Evolutionary conservation across 2,113 vertebrate genomes (phyloP).

Genomic region (Phrynocephalus versicolor): DNA sequence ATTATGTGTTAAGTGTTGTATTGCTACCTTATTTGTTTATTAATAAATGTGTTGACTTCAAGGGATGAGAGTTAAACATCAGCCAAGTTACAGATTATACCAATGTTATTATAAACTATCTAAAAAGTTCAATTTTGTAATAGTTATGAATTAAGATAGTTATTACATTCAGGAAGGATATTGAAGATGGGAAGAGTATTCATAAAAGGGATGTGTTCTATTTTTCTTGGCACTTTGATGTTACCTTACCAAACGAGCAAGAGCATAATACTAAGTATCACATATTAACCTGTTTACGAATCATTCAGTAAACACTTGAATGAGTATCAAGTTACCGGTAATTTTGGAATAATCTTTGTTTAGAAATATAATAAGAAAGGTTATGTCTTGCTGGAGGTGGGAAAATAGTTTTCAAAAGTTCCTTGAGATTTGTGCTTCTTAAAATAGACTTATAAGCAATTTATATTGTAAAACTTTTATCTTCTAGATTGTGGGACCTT

Average conservation of each 20-base stretch:
- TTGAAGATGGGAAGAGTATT: neutral
- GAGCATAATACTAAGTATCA: neutral
- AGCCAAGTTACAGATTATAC: too few species aligned
- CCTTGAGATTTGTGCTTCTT: neutral
- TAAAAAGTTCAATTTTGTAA: too few species aligned
- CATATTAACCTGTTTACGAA: neutral
- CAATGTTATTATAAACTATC: neutral
- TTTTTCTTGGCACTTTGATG: too few species aligned
- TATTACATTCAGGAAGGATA: too few species aligned
- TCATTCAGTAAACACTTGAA: neutral
- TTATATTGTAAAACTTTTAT: conserved; percentile 3
- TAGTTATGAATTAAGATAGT: too few species aligned
- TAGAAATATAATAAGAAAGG: neutral
- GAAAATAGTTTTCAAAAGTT: neutral
- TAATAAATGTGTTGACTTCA: too few species aligned
- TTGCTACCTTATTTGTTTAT: too few species aligned
- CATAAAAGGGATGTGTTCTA: neutral
- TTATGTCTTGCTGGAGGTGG: neutral
- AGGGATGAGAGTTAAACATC: too few species aligned
- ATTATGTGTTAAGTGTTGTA: too few species aligned
- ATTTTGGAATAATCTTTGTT: neutral
- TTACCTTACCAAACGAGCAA: too few species aligned
- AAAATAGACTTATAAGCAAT: neutral
- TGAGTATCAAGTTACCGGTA: neutral
- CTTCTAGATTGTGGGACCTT: conserved; percentile 92